Percentiles rank a stretch among this genome's conserved stretches.
phyloP scores from a whole-genome alignment of 2,113 vertebrate species.

The Erythrocercus mccallii region DNA sequence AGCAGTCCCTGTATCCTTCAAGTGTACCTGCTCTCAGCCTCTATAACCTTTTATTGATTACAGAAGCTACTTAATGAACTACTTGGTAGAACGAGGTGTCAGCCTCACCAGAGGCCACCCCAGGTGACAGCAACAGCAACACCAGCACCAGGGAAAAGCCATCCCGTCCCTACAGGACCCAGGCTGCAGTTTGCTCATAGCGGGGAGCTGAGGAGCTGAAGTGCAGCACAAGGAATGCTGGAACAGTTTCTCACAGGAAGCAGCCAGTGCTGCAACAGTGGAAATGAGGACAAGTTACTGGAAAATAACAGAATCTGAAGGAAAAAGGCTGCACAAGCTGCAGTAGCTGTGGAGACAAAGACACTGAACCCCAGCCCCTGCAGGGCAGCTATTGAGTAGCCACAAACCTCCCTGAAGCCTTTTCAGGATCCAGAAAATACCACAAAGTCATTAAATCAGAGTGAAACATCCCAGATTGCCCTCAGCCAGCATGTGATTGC shows the following conservation, averaged over 20 bases:
- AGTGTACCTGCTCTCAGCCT: accelerated
- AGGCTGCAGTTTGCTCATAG: not conserved
- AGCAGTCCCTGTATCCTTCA: accelerated
- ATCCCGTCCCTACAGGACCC: accelerated
- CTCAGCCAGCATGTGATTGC: accelerated
- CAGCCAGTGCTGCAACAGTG: not conserved
- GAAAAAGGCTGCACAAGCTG: not conserved
- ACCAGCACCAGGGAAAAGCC: not conserved
- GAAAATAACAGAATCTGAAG: not conserved
- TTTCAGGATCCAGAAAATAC: not conserved
- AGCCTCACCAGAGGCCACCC: not conserved
- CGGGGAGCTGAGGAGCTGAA: not conserved
- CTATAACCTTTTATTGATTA: not conserved
- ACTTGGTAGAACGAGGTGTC: not conserved
- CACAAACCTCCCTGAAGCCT: not conserved
- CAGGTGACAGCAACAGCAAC: accelerated
- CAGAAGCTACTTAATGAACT: not conserved
- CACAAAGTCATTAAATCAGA: not conserved
- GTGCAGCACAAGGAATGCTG: not conserved
- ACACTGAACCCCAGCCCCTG: not conserved
- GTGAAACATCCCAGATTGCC: not conserved
- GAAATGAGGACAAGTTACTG: not conserved
- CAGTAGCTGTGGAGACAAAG: not conserved
- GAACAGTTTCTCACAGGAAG: not conserved
- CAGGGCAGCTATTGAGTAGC: accelerated